These are phyloP conservation scores for Drosophila santomea DNA, from an alignment of 1,140 invertebrate species.

Conservation along the genomic window DNA sequence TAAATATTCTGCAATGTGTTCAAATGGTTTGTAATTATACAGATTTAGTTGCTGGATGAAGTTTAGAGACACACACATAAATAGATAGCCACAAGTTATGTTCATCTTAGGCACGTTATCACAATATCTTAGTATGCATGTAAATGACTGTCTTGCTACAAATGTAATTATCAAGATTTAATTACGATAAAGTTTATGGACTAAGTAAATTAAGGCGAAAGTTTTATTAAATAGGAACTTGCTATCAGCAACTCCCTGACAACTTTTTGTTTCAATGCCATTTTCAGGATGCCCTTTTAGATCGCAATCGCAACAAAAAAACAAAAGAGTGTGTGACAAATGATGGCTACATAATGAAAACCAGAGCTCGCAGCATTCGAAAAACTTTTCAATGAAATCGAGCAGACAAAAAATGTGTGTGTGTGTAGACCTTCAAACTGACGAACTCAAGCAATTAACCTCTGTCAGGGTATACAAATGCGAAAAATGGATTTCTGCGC, in stretches of 20 bases:
- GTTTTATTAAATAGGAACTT: constrained; percentile 6
- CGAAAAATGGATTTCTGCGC: constrained; percentile 59
- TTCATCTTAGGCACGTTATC: not conserved
- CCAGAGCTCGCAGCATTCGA: not conserved
- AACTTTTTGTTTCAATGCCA: constrained; percentile 1
- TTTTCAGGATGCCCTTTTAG: constrained; percentile 10
- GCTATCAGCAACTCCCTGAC: not conserved
- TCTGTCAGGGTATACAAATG: constrained; percentile 38
- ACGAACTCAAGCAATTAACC: constrained; percentile 22
- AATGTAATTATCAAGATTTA: constrained; percentile 9
- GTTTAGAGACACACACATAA: too few species aligned
- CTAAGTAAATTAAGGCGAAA: constrained; percentile 8
- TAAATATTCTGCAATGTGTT: too few species aligned
- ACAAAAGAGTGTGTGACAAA: constrained; percentile 2
- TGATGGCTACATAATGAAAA: not conserved
- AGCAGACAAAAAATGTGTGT: not conserved
- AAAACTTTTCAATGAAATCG: constrained; percentile 4
- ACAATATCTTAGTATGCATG: not conserved
- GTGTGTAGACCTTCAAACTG: constrained; percentile 9
- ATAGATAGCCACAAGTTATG: too few species aligned
- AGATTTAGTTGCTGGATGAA: too few species aligned
- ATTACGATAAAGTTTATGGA: constrained; percentile 20
- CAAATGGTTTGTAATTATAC: too few species aligned
- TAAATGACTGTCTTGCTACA: not conserved
- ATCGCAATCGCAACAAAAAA: not conserved